These are phyloP conservation scores for Cherax quadricarinatus DNA, from an alignment of 1,140 invertebrate species.

Conservation along the genomic window DNA sequence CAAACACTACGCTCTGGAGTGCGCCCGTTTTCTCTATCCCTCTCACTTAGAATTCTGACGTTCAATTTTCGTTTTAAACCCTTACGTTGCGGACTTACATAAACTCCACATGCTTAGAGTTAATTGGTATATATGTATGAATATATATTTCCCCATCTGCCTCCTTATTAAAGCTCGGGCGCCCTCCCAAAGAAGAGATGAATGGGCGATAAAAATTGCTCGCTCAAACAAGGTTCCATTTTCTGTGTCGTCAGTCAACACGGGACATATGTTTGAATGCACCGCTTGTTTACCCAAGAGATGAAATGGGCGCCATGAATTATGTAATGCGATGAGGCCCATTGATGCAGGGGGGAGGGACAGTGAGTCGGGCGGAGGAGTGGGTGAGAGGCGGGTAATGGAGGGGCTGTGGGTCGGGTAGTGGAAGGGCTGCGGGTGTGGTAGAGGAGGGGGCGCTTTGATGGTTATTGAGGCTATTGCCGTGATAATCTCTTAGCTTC, in stretches of 20 bases:
- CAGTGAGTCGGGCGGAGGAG: neutral
- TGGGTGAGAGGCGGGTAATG: neutral
- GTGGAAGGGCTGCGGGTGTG: neutral
- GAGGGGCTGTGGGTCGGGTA: neutral
- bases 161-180: neutral
- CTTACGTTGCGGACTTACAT: too few relatives aligned
- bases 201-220: slow-evolving; percentile 20
- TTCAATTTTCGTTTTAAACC: too few relatives aligned
- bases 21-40: neutral
- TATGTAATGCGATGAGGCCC: slow-evolving; percentile 66
- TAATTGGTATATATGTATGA: too few relatives aligned
- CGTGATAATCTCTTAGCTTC: neutral
- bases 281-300: slow-evolving; percentile 50
- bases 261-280: slow-evolving; percentile 66
- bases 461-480: slow-evolving; percentile 35
- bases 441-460: neutral
- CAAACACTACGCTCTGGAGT: slow-evolving; percentile 33
- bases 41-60: too few relatives aligned
- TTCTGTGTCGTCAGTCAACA: slow-evolving; percentile 65
- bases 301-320: slow-evolving; percentile 69
- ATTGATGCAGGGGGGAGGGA: slow-evolving; percentile 38
- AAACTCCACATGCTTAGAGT: too few relatives aligned
- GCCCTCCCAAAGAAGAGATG: neutral
- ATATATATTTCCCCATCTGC: too few relatives aligned
- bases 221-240: slow-evolving; percentile 49